phyloP scores from a whole-genome alignment of 2,797 vertebrate genomes.

The Premnoplex brunnescens region DNA sequence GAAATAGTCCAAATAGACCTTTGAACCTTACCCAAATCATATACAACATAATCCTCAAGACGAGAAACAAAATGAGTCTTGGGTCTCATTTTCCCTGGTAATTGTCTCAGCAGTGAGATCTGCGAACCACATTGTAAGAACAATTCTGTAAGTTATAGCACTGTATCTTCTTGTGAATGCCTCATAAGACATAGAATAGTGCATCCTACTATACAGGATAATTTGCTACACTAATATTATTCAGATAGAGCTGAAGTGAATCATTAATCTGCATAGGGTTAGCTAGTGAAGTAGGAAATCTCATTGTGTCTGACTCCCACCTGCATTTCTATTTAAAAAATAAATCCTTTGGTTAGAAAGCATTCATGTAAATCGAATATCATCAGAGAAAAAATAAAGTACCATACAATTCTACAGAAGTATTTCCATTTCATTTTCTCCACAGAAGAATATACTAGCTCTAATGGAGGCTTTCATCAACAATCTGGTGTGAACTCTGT shows the following conservation, averaged over 20 bases:
- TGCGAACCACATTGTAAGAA: not conserved
- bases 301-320: conserved; percentile 62
- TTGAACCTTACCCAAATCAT: conserved; percentile 34
- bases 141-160: conserved; percentile 11
- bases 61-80: conserved; percentile 36
- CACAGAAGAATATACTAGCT: conserved; percentile 10
- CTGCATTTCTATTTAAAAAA: conserved; percentile 61
- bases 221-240: conserved; percentile 74
- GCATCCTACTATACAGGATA: conserved; percentile 48
- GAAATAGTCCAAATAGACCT: conserved; percentile 22
- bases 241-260: conserved; percentile 63
- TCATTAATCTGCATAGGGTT: conserved; percentile 68
- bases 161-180: conserved; percentile 31
- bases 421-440: conserved; percentile 40
- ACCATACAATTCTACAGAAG: not conserved
- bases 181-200: conserved; percentile 61
- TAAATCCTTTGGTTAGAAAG: conserved; percentile 58
- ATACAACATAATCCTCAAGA: conserved; percentile 22
- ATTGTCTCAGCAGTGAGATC: conserved; percentile 37
- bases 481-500: not conserved
- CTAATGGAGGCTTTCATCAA: not conserved
- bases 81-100: conserved; percentile 54
- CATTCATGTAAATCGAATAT: conserved; percentile 5
- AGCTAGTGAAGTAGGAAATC: conserved; percentile 70
- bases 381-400: conserved; percentile 19